Base-by-base conservation (phyloP, 37 sponge, comb jelly and placozoan species). In the Crambe crambe region DNA sequence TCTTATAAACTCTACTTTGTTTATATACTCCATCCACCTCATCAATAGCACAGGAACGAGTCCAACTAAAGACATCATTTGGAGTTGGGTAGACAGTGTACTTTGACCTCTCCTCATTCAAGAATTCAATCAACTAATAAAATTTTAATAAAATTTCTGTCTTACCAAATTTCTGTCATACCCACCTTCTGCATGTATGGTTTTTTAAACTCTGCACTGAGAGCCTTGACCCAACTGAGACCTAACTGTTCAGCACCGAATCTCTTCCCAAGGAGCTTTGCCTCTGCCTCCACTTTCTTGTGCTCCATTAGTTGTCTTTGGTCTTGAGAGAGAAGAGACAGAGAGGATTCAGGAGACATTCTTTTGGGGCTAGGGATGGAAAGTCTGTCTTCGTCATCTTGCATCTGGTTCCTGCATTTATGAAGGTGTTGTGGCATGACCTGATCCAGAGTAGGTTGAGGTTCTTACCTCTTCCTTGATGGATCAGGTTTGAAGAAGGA, bases 41-140 rank as follows among this genome's bases (percentile, higher is more conserved):
- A 23, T 91, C 70, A 22, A 97, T 71, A 10, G 79, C 20, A 73
- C 95, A 97, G 36, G 87, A 69, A 22, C 29, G 88, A 35, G 93
- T 94, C 97, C 97, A 97, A 21, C 87, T 82, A 83, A 97, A 97
- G 68, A 97, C 97, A 71, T 97, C 93, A 23, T 79, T 38, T 30
- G 87, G 86, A 37, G 93, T 85, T 5, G 93, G 93, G 39, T 92
- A 92, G n/a, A 94, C 86, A 26, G 72, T 79, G 42, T 56, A 8
- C 37, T 37, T 61, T 39, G 37, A 38, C 39, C 90, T 68, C 64
- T 89, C 86, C 0, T 43, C 76, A 56, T 35, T 67, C 27, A 87
- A 82, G 80, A 83, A 87, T 25, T 44, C 40, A 23, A 83, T 64
- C 66, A 90, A 32, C 82, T 87, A n/a, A 62, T 27, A 29, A 65